phyloP scores from a whole-genome alignment of 2,113 vertebrate genomes.

The Prionailurus bengalensis region DNA sequence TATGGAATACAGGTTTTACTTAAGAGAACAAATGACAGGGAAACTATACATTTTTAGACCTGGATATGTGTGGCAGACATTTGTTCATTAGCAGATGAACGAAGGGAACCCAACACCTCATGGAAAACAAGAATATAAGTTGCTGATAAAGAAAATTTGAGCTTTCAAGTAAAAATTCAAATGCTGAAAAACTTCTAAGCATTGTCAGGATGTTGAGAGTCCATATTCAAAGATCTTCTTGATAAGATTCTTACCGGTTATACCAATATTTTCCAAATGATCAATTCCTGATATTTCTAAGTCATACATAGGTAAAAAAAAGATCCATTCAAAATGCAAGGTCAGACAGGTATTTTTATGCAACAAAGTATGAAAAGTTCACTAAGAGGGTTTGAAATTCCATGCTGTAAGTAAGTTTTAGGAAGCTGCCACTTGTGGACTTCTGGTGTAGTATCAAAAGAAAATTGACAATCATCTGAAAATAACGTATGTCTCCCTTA shows the following conservation, averaged over 20 bases:
- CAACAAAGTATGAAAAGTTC: neutral
- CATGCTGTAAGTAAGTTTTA: neutral
- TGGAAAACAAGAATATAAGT: neutral
- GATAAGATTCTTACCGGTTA: neutral
- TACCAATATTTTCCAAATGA: slow-evolving; percentile 20
- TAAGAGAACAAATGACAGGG: neutral
- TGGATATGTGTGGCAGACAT: neutral
- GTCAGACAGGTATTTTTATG: neutral
- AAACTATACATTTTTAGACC: neutral
- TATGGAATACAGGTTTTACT: neutral
- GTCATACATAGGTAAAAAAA: neutral
- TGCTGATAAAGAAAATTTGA: neutral
- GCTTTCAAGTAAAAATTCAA: neutral
- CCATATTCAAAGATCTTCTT: neutral
- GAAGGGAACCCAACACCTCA: neutral
- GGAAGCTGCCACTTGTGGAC: neutral
- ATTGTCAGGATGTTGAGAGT: neutral
- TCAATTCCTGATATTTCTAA: neutral
- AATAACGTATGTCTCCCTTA: neutral
- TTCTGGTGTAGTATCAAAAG: neutral
- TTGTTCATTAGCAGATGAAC: neutral
- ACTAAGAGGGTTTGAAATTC: neutral
- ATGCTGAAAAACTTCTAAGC: neutral
- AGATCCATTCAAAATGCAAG: neutral
- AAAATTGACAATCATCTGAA: neutral